Evolutionary conservation across 2,797 vertebrate genomes (phyloP).

Genomic region (Macroramphosus scolopax): DNA sequence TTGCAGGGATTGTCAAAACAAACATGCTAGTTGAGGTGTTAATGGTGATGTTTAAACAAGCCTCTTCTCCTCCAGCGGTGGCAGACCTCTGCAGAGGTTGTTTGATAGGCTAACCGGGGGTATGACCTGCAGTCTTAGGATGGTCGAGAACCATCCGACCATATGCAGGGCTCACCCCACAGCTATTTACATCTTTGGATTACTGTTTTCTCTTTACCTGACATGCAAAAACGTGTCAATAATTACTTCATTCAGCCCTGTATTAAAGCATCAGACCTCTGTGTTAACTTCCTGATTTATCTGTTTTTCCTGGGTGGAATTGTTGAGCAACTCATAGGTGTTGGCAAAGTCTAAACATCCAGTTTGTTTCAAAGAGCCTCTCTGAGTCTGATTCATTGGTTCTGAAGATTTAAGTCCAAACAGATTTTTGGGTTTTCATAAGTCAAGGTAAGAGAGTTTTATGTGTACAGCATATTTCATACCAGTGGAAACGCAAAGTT

Average conservation of each 20-base stretch:
- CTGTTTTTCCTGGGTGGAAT: background rate
- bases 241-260: too few species aligned
- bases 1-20: slow-evolving; percentile 55
- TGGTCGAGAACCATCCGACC: slow-evolving; percentile 3
- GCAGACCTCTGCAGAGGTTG: slow-evolving; percentile 22
- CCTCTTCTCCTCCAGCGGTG: slow-evolving; percentile 30
- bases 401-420: too few species aligned
- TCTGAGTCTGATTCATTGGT: too few species aligned
- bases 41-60: slow-evolving; percentile 44
- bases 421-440: background rate
- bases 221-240: background rate
- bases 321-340: background rate
- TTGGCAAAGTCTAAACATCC: too few species aligned
- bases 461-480: background rate
- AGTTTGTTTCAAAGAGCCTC: too few species aligned
- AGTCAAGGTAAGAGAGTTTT: background rate
- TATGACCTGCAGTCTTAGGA: slow-evolving; percentile 12
- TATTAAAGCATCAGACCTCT: too few species aligned
- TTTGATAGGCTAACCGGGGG: slow-evolving; percentile 12
- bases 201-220: background rate
- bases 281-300: too few species aligned
- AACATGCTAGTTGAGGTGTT: slow-evolving; percentile 59
- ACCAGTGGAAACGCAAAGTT: too few species aligned
- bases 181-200: too few species aligned
- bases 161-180: slow-evolving; percentile 2